Evolutionary conservation across 2,797 vertebrate species (phyloP).

Genomic region (Kryptopterus vitreolus): DNA sequence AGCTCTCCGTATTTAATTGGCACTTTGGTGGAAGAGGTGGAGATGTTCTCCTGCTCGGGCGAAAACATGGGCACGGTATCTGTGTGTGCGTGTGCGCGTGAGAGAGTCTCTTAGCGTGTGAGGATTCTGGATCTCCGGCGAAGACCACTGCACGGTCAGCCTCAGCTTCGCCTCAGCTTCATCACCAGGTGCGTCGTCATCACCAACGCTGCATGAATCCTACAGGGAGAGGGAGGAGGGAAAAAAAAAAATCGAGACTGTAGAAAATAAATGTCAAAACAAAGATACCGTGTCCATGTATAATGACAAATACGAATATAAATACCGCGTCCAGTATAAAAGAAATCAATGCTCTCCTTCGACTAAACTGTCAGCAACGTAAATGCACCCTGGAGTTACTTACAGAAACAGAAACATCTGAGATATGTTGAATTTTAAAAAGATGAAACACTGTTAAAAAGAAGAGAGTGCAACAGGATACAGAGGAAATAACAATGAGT

Average conservation of each 20-base stretch:
- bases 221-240: conserved; percentile 50
- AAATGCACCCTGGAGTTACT: background rate
- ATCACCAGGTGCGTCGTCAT: conserved; percentile 64
- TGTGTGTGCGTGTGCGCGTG: conserved; percentile 60
- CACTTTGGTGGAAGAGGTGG: conserved; percentile 90
- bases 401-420: background rate
- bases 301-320: background rate
- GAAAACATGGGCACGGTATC: conserved; percentile 88
- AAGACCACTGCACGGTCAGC: conserved; percentile 56
- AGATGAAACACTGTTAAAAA: background rate
- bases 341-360: background rate
- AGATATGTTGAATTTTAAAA: background rate
- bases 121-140: conserved; percentile 16
- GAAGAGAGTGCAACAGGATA: too few relatives aligned
- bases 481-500: background rate
- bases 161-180: conserved; percentile 80
- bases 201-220: conserved; percentile 57
- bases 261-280: background rate
- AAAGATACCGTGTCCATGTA: background rate
- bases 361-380: background rate
- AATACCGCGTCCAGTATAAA: too few relatives aligned
- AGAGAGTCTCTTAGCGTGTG: conserved; percentile 13
- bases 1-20: conserved; percentile 99
- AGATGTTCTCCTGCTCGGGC: conserved; percentile 99
- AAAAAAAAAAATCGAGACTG: background rate